These are phyloP conservation scores for Drepana falcataria DNA, from an alignment of 2,888 invertebrate species.

Conservation along the genomic window DNA sequence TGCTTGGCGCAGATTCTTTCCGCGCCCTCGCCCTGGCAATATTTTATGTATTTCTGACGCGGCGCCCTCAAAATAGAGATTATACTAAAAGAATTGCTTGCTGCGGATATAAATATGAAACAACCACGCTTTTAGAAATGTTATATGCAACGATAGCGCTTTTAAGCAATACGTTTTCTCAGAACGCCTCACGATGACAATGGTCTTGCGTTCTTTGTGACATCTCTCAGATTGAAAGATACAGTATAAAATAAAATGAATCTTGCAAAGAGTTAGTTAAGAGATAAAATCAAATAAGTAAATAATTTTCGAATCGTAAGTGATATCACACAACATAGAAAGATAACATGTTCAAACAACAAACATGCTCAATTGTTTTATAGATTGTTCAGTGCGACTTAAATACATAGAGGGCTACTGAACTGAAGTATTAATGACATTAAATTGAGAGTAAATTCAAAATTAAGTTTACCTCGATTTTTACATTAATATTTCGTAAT, in stretches of 20 bases:
- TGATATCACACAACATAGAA: too few species aligned
- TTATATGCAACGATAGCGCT: conserved; percentile 21
- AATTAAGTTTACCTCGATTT: too few species aligned
- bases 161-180: conserved; percentile 18
- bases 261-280: too few species aligned
- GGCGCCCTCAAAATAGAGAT: conserved; percentile 30
- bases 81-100: conserved; percentile 12
- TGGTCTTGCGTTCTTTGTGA: not conserved
- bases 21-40: conserved; percentile 25
- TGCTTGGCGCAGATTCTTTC: conserved; percentile 33
- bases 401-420: too few species aligned
- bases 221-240: not conserved
- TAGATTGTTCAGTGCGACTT: too few species aligned
- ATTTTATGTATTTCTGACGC: conserved; percentile 35
- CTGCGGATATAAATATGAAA: conserved; percentile 24
- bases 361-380: too few species aligned
- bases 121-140: conserved; percentile 14
- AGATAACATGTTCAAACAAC: too few species aligned
- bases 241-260: not conserved
- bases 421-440: too few species aligned
- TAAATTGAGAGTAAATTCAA: too few species aligned
- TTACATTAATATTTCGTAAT: too few species aligned
- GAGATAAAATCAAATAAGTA: too few species aligned
- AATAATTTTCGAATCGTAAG: too few species aligned
- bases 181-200: conserved; percentile 24